These are phyloP conservation scores for Theodoxus fluviatilis DNA, from an alignment of 2,888 invertebrate species.

Conservation along the genomic window DNA sequence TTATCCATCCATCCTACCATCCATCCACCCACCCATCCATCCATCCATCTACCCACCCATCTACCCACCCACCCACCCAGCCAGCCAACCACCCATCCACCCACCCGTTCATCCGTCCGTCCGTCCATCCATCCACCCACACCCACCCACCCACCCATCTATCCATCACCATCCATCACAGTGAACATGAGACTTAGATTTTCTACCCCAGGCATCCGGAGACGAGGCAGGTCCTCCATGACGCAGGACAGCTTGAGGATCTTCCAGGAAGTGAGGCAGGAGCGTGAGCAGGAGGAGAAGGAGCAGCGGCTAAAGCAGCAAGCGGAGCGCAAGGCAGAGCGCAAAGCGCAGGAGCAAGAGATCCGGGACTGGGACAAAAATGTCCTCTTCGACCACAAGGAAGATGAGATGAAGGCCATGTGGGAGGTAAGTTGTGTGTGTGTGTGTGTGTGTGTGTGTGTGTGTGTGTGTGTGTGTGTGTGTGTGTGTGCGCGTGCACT, in stretches of 20 bases:
- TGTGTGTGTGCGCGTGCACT: too few relatives aligned
- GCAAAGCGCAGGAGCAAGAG: slow-evolving; percentile 65
- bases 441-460: neutral
- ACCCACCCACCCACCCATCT: too few relatives aligned
- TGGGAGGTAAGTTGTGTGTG: slow-evolving; percentile 68
- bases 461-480: neutral
- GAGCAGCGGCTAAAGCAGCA: slow-evolving; percentile 58
- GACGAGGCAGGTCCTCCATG: slow-evolving; percentile 44
- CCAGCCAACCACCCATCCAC: too few relatives aligned
- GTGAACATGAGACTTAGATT: neutral
- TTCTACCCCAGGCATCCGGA: slow-evolving; percentile 38
- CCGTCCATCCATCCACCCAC: too few relatives aligned
- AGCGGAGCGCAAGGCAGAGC: slow-evolving; percentile 63
- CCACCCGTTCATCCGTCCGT: too few relatives aligned
- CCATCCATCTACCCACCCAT: too few relatives aligned
- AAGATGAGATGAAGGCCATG: slow-evolving; percentile 68
- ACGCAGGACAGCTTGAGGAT: slow-evolving; percentile 59
- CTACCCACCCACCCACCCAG: too few relatives aligned
- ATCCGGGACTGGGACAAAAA: slow-evolving; percentile 68
- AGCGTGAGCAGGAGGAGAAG: slow-evolving; percentile 59
- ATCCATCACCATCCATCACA: too few relatives aligned
- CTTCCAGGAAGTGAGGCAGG: slow-evolving; percentile 62
- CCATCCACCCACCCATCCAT: too few relatives aligned
- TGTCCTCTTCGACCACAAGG: slow-evolving; percentile 61
- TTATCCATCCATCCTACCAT: too few relatives aligned